These are phyloP conservation scores for Ochotona curzoniae DNA, from an alignment of 2,113 vertebrate genomes.

Conservation along the genomic window DNA sequence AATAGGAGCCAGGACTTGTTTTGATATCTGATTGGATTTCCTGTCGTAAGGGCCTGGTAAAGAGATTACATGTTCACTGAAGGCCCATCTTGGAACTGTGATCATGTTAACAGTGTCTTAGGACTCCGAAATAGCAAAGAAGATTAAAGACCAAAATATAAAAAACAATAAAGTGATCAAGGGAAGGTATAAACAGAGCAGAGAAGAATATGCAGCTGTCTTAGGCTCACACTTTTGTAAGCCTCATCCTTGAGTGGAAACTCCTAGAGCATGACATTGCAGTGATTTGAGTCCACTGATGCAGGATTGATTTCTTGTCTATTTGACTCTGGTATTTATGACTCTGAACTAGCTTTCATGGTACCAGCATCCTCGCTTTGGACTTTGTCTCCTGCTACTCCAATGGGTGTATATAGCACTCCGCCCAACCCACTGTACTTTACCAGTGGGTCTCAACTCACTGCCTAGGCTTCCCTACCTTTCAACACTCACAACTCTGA, in stretches of 20 bases:
- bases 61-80: neutral
- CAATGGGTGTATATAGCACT: neutral
- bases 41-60: neutral
- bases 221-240: neutral
- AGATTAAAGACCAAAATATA: neutral
- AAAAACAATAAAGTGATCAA: neutral
- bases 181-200: neutral
- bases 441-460: neutral
- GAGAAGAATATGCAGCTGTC: neutral
- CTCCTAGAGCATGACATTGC: neutral
- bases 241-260: neutral
- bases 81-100: neutral
- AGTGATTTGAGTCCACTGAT: neutral
- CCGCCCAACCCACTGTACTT: neutral
- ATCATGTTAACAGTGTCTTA: neutral
- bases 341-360: neutral
- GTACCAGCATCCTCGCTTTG: neutral
- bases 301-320: neutral
- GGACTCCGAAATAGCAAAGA: neutral
- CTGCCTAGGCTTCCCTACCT: neutral
- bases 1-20: neutral
- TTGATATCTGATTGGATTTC: neutral
- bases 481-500: constrained; percentile 1
- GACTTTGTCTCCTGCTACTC: neutral
- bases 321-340: neutral